Conservation (phyloP, 2,888 invertebrate genomes). For the Acanthosepion pharaonis region DNA sequence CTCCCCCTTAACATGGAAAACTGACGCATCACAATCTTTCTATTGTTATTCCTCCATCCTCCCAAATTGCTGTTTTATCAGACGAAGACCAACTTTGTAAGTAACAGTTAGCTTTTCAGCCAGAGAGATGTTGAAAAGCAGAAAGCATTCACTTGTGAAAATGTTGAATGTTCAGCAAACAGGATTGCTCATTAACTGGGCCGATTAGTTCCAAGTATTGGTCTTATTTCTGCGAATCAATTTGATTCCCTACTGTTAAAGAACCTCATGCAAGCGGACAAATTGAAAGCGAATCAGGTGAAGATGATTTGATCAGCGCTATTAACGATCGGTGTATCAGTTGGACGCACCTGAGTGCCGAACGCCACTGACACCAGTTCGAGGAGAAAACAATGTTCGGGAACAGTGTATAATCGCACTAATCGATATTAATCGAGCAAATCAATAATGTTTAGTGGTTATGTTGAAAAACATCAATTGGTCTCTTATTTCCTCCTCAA, state of each 20-base stretch:
- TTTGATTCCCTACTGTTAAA: not conserved
- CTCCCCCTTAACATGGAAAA: too few species aligned
- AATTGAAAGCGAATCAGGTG: not conserved
- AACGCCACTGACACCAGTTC: not conserved
- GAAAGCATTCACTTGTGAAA: too few species aligned
- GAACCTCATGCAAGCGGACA: not conserved
- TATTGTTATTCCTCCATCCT: too few species aligned
- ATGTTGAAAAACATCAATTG: not conserved
- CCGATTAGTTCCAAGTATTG: too few species aligned
- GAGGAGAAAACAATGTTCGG: not conserved
- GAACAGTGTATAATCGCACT: not conserved
- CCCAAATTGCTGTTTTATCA: too few species aligned
- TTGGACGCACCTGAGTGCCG: not conserved
- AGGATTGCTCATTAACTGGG: too few species aligned
- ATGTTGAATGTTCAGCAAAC: too few species aligned
- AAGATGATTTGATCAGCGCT: constrained; percentile 9
- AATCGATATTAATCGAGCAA: not conserved
- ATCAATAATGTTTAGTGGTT: not conserved
- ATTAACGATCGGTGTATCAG: not conserved
- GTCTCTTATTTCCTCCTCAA: not conserved
- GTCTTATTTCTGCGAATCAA: not conserved
- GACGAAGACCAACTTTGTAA: too few species aligned
- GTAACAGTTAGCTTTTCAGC: too few species aligned
- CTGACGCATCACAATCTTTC: too few species aligned
- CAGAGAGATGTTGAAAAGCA: too few species aligned